Evolutionary conservation across 2,797 vertebrate species (phyloP).

Genomic region (Anas capensis): DNA sequence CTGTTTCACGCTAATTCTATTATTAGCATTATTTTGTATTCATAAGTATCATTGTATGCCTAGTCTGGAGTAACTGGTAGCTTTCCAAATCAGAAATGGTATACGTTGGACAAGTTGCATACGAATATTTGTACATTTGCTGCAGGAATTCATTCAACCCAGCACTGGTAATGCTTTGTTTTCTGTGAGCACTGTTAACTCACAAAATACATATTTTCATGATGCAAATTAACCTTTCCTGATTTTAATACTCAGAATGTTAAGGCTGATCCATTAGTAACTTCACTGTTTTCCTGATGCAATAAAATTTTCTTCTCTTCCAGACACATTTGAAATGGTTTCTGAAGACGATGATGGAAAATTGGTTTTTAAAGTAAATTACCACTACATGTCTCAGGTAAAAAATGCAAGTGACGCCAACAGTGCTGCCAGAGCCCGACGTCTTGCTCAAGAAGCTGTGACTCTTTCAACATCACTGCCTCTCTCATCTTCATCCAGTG

Average conservation of each 20-base stretch:
- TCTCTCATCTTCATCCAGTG: conserved; percentile 95
- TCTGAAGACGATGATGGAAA: conserved; percentile 97
- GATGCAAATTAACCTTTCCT: background rate
- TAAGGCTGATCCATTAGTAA: background rate
- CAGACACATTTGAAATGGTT: conserved; percentile 99
- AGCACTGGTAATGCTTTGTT: background rate
- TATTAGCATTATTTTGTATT: background rate
- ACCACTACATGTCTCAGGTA: conserved; percentile 99
- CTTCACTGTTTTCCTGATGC: background rate
- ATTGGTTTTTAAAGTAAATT: conserved; percentile 96
- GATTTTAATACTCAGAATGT: background rate
- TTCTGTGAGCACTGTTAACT: background rate
- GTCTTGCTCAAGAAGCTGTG: conserved; percentile 97
- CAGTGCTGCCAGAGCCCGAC: conserved; percentile 93
- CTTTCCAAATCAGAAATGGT: background rate
- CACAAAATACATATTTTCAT: fast-evolving
- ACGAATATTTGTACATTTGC: background rate
- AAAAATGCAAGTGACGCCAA: conserved; percentile 97
- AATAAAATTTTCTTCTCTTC: background rate
- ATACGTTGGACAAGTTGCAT: background rate
- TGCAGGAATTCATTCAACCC: background rate
- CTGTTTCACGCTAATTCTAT: background rate
- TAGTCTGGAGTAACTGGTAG: background rate
- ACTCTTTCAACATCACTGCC: conserved; percentile 97
- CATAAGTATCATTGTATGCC: background rate